Percentiles rank a stretch among this genome's conserved stretches.
Conservation (phyloP, 1,140 invertebrate species). For the Diabrotica virgifera region DNA sequence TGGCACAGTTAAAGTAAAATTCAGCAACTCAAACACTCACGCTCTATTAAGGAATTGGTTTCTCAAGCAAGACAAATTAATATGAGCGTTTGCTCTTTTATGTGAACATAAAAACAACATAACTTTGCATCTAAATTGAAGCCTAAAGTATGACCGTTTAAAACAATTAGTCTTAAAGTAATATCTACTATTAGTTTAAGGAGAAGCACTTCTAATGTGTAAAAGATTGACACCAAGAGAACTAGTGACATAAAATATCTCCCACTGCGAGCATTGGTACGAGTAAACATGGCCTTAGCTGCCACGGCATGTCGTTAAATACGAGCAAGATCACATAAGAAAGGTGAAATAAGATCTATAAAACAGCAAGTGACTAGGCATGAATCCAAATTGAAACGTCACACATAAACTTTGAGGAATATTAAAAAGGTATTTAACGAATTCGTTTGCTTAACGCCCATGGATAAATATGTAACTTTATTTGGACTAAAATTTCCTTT, state of each 20-base stretch:
- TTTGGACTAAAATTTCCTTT: not conserved
- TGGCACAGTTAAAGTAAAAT: too few species aligned
- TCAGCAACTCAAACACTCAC: too few species aligned
- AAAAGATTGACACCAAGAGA: slow-evolving; percentile 39
- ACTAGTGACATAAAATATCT: slow-evolving; percentile 34
- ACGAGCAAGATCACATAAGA: slow-evolving; percentile 41
- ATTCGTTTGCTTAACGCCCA: not conserved
- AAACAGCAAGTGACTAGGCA: slow-evolving; percentile 46
- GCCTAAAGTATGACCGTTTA: too few species aligned
- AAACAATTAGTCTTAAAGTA: too few species aligned
- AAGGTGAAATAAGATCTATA: slow-evolving; percentile 45
- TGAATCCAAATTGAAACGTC: slow-evolving; percentile 45
- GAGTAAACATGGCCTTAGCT: slow-evolving; percentile 38
- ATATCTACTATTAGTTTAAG: too few species aligned
- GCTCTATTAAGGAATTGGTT: too few species aligned
- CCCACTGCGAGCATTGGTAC: slow-evolving; percentile 37
- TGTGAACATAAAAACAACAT: too few species aligned
- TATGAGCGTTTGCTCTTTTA: too few species aligned
- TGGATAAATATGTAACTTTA: slow-evolving; percentile 15
- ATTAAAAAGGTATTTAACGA: slow-evolving; percentile 16
- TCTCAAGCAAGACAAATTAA: too few species aligned
- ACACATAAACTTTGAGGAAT: slow-evolving; percentile 32
- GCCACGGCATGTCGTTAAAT: slow-evolving; percentile 41
- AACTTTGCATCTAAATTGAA: too few species aligned
- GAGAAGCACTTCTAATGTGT: slow-evolving; percentile 28